Conservation (phyloP, 1,140 invertebrate genomes). For the Rhopalosiphum padi region DNA sequence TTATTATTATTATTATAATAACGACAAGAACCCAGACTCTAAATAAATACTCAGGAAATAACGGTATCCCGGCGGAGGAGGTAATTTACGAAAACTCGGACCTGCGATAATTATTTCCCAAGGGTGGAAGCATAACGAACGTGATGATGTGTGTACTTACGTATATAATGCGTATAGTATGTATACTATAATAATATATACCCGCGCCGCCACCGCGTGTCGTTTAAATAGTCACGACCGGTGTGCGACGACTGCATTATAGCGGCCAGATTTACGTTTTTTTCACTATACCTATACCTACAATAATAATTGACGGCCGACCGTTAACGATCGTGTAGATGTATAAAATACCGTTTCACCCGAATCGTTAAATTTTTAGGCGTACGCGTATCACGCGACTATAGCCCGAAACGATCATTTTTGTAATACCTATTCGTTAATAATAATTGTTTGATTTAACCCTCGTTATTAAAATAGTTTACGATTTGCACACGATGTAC, state of each 20-base stretch:
- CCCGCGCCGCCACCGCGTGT: too few species aligned
- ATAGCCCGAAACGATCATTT: background rate
- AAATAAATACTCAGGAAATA: conserved; percentile 4
- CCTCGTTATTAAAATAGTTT: background rate
- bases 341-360: too few species aligned
- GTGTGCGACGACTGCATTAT: background rate
- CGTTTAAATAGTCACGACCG: background rate
- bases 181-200: too few species aligned
- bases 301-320: background rate
- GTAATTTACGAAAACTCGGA: background rate
- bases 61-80: background rate
- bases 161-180: background rate
- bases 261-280: background rate
- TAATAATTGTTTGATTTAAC: background rate
- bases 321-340: background rate
- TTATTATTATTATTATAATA: too few species aligned
- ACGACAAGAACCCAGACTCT: background rate
- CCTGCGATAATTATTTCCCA: background rate
- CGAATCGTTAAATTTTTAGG: background rate
- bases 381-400: background rate
- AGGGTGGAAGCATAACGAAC: background rate
- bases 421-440: background rate
- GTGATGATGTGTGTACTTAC: background rate
- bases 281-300: background rate
- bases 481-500: background rate